Evolutionary conservation across 2,113 vertebrate species (phyloP), one percentile per base, ranked within the genome.

Genomic region (Lasiurus borealis): DNA sequence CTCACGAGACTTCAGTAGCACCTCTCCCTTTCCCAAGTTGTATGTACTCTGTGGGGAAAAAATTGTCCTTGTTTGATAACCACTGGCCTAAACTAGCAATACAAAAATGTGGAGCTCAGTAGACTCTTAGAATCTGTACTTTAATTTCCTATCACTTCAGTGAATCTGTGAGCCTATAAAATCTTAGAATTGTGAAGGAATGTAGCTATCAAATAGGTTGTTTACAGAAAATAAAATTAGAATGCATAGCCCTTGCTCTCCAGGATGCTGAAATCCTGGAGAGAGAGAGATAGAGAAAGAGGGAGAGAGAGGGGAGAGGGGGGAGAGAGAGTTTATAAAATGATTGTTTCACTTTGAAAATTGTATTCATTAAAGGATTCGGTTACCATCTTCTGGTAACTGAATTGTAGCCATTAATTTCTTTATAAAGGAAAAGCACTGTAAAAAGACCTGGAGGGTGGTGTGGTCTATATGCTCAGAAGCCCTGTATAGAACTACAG

Each of bases 1-100:
- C 2, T 6, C 2, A 73, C 1, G 54, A 62, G 12, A 77, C 48
- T 81, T 73, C 54, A 68, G 46, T 34, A 85, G 15, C 31, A 27
- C 0, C 25, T 7, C 4, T 3, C 1, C 2, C 1, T 21, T 1
- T 11, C 3, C 19, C 0, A 2, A 69, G 8, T 27, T 31, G 8
- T 2, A 4, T 50, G 4, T 57, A 27, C 15, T 2, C 19, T n/a
- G 12, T 4, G 7, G 14, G 21, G 13, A 77, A n/a, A 85, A 59
- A 85, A 69, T 34, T 54, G 8, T 1, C 3, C 10, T 25, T 50
- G 0, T 82, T 50, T 78, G 69, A 92, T 48, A 96, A 83, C 8
- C 4, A 31, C 11, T 84, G 36, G 12, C 4, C 16, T 71, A 54
- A 87, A 81, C 7, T 46, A 34, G 52, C 12, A 14, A 25, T 66